phyloP scores from a whole-genome alignment of 1,140 invertebrate genomes.

The Cecropterus lyciades region DNA sequence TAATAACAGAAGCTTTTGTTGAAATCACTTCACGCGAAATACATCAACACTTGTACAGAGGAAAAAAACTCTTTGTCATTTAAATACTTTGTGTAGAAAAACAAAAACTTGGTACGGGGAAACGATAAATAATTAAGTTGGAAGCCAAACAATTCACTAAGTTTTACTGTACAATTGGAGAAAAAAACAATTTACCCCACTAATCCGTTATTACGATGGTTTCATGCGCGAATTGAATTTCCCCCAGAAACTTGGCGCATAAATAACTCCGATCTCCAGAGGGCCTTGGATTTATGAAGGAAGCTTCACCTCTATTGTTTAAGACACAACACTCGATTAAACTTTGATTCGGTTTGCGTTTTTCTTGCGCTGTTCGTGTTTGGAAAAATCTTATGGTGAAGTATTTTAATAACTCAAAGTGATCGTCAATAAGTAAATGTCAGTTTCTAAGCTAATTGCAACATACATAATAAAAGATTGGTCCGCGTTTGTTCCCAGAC shows the following conservation, averaged over 20 bases:
- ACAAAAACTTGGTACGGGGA: slow-evolving; percentile 30
- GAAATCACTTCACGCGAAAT: slow-evolving; percentile 14
- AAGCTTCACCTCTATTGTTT: slow-evolving; percentile 47
- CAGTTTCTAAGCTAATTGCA: too few relatives aligned
- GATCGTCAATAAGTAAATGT: too few relatives aligned
- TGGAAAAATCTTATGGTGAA: too few relatives aligned
- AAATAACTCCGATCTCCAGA: slow-evolving; percentile 47
- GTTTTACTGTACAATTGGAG: slow-evolving; percentile 15
- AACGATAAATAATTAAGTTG: slow-evolving; percentile 57
- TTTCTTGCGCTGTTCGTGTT: too few relatives aligned
- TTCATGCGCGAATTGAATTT: slow-evolving; percentile 56
- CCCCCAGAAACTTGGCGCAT: slow-evolving; percentile 49
- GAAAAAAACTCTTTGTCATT: slow-evolving; percentile 38
- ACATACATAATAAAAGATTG: too few relatives aligned
- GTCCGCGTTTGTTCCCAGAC: too few relatives aligned
- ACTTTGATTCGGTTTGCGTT: slow-evolving; percentile 28
- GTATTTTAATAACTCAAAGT: too few relatives aligned
- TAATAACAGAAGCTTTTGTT: slow-evolving; percentile 20
- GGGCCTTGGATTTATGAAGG: slow-evolving; percentile 46
- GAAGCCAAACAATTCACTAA: slow-evolving; percentile 41
- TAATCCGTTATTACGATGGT: slow-evolving; percentile 52
- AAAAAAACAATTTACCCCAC: slow-evolving; percentile 49
- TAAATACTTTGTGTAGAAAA: slow-evolving; percentile 34
- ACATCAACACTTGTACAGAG: neutral
- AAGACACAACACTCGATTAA: slow-evolving; percentile 34